Evolutionary conservation across 1,140 invertebrate species (phyloP).

Genomic region (Oncopeltus fasciatus): DNA sequence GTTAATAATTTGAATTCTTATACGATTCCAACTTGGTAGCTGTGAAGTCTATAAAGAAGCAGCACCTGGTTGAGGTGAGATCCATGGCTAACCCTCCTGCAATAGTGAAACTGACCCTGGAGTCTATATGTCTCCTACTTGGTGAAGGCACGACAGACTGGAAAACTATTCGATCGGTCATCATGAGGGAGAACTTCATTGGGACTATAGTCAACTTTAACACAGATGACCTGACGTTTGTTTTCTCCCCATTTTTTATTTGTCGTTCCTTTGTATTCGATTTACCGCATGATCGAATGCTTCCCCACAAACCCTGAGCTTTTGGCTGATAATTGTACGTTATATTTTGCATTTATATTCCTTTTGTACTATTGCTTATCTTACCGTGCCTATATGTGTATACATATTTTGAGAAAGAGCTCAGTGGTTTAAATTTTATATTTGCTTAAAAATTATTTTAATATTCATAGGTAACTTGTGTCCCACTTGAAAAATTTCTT

Average conservation of each 20-base stretch:
- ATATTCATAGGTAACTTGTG: no score
- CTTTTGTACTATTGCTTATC: no score
- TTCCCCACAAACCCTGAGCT: background rate
- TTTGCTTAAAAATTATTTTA: no score
- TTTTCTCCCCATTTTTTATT: constrained; percentile 26
- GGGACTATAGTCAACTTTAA: constrained; percentile 97
- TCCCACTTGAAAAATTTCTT: no score
- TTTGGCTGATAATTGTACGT: background rate
- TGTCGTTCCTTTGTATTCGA: background rate
- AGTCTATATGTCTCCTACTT: constrained; percentile 94
- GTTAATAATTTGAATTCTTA: no score
- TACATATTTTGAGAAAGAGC: no score
- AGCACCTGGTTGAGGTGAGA: constrained; percentile 94
- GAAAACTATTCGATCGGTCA: constrained; percentile 93
- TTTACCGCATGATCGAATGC: background rate
- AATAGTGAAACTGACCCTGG: constrained; percentile 92
- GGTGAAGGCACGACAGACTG: constrained; percentile 96
- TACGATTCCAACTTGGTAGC: no score
- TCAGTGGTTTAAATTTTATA: no score
- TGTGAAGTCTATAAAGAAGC: constrained; percentile 98
- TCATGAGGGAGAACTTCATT: constrained; percentile 99
- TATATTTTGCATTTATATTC: no score
- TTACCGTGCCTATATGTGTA: no score
- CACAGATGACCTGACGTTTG: constrained; percentile 94
- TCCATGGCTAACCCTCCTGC: constrained; percentile 96